These are phyloP conservation scores for Pteropus rufus DNA, from an alignment of 2,797 vertebrate genomes.

Conservation along the genomic window DNA sequence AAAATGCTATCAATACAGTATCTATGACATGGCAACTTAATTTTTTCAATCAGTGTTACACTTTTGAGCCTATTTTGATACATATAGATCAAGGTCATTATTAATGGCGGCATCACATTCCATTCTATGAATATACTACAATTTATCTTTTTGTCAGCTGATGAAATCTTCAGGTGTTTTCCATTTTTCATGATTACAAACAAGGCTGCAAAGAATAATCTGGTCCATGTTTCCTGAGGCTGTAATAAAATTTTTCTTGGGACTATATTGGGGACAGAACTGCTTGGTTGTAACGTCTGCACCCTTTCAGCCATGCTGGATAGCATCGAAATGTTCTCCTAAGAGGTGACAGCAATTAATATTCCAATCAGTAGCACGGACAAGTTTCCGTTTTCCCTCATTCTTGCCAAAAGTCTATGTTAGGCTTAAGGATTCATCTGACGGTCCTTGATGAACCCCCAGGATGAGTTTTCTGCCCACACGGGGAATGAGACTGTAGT, in stretches of 20 bases:
- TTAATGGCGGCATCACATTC: neutral
- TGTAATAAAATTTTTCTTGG: neutral
- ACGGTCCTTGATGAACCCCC: neutral
- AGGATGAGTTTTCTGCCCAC: neutral
- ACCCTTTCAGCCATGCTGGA: neutral
- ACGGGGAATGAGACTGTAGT: neutral
- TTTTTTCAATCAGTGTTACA: neutral
- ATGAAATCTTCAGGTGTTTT: slow-evolving; percentile 17
- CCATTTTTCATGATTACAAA: neutral
- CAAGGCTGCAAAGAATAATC: neutral
- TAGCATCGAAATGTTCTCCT: neutral
- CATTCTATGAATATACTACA: neutral
- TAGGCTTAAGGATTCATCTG: neutral
- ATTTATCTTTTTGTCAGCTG: neutral
- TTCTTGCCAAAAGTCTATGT: neutral
- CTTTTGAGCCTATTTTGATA: neutral
- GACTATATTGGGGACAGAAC: neutral
- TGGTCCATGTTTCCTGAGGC: neutral
- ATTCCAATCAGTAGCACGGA: neutral
- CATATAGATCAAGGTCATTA: neutral
- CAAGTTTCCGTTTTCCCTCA: neutral
- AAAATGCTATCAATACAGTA: neutral
- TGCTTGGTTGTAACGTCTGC: neutral
- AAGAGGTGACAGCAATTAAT: neutral
- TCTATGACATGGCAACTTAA: neutral